Evolutionary conservation across 2,888 invertebrate species (phyloP).

Genomic region (Atethmia centrago): DNA sequence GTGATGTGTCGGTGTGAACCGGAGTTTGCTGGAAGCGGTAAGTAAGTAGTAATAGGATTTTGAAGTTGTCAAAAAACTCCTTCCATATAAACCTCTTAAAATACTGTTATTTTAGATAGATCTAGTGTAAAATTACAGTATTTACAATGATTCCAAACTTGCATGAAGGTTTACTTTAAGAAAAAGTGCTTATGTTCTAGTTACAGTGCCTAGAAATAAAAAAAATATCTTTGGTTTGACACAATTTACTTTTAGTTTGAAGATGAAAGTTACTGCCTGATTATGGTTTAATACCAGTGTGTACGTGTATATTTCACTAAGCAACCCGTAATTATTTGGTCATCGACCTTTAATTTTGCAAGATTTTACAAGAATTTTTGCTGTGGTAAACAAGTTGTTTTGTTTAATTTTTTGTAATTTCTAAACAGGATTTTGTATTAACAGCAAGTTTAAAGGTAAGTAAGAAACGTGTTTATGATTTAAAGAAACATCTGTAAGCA

Average conservation of each 20-base stretch:
- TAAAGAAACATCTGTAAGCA: neutral
- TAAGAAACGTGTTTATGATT: neutral
- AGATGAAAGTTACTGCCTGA: neutral
- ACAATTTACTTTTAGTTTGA: neutral
- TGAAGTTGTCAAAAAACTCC: constrained; percentile 33
- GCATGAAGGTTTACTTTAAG: neutral
- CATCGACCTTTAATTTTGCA: neutral
- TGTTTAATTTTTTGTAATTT: neutral
- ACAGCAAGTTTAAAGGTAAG: constrained; percentile 3
- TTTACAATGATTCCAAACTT: neutral
- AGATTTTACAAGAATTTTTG: neutral
- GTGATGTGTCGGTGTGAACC: constrained; percentile 13
- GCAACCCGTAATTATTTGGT: neutral
- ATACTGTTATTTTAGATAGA: neutral
- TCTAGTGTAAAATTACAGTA: neutral
- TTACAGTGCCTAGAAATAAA: neutral
- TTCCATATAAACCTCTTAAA: neutral
- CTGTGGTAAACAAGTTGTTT: neutral
- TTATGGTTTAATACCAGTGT: neutral
- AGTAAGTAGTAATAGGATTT: constrained; percentile 62
- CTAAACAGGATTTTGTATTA: neutral
- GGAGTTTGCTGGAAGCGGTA: constrained; percentile 50
- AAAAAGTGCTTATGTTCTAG: neutral
- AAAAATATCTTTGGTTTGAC: neutral
- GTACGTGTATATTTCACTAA: neutral